Percentiles rank a stretch among this genome's conserved stretches.
phyloP scores from a whole-genome alignment of 2,888 invertebrate genomes.

The Eupithecia inturbata region DNA sequence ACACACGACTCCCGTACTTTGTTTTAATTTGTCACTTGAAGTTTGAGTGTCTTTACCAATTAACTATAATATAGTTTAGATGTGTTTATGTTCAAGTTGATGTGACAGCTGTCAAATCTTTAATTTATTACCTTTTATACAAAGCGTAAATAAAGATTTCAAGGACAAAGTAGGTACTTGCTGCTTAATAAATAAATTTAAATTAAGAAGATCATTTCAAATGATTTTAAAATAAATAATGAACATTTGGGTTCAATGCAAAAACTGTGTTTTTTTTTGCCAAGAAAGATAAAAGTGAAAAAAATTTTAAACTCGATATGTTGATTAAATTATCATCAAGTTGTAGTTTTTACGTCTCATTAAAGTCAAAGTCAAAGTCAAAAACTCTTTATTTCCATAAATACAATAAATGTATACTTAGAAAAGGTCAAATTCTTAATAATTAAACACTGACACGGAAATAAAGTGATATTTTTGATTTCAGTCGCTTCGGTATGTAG shows the following conservation, averaged over 20 bases:
- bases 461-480: too few species aligned
- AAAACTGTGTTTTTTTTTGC: neutral
- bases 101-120: neutral
- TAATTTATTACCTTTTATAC: too few species aligned
- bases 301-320: neutral
- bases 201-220: neutral
- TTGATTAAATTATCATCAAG: neutral
- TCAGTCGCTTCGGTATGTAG: too few species aligned
- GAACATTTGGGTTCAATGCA: neutral
- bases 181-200: too few species aligned
- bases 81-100: neutral
- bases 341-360: neutral
- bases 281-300: neutral
- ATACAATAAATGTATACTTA: too few species aligned
- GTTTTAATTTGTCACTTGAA: constrained; percentile 51
- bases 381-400: too few species aligned
- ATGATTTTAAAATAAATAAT: too few species aligned
- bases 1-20: constrained; percentile 62
- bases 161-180: too few species aligned
- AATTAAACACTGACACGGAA: too few species aligned
- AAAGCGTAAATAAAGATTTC: too few species aligned
- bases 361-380: too few species aligned
- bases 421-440: too few species aligned
- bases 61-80: neutral
- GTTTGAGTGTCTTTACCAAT: constrained; percentile 18